Conservation (phyloP, 2,797 vertebrate species). For the Myiotriccus ornatus region DNA sequence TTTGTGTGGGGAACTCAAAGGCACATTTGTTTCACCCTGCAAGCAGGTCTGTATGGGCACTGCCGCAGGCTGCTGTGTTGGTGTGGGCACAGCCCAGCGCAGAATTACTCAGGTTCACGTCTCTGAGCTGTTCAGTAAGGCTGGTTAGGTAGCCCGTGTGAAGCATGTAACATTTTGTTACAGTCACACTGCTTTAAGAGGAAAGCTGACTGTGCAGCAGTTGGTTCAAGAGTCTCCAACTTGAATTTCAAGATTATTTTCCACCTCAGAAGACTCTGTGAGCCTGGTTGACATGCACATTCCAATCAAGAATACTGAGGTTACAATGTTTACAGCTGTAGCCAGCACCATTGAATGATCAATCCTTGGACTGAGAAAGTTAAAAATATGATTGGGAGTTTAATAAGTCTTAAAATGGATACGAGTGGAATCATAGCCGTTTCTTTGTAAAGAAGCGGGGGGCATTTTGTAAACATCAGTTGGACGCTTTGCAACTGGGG, state of each 20-base stretch:
- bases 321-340: background rate
- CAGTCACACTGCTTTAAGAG: background rate
- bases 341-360: background rate
- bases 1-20: background rate
- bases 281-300: background rate
- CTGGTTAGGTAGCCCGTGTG: rapidly evolving
- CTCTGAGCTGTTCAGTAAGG: background rate
- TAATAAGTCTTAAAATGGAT: background rate
- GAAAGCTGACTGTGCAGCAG: background rate
- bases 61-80: background rate
- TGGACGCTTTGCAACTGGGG: rapidly evolving
- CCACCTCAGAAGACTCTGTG: background rate
- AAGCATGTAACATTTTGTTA: rapidly evolving
- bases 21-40: background rate
- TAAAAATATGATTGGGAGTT: background rate
- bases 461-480: background rate
- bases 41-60: background rate
- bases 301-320: background rate
- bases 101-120: background rate
- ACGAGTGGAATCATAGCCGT: background rate
- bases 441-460: background rate
- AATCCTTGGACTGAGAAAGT: background rate
- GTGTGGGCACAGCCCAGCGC: background rate
- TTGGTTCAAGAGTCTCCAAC: background rate
- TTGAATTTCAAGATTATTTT: background rate